phyloP scores from a whole-genome alignment of 2,113 vertebrate species.

The Pholis gunnellus region DNA sequence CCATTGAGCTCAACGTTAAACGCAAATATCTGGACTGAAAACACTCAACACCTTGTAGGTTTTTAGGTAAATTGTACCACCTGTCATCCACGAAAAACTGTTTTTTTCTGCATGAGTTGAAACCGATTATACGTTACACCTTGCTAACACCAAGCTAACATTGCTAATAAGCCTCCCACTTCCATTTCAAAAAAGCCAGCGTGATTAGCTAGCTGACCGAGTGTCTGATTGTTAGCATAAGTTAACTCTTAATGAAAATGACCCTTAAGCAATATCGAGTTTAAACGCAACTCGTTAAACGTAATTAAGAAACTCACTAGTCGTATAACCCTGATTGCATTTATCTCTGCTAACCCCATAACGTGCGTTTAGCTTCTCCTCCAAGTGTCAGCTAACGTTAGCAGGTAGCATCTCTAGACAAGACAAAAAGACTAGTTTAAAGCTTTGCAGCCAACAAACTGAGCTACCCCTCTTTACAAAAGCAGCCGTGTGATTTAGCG shows the following conservation, averaged over 20 bases:
- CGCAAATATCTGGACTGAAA: neutral
- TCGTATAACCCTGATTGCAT: neutral
- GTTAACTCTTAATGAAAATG: neutral
- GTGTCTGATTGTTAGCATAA: constrained; percentile 3
- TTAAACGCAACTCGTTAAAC: no score
- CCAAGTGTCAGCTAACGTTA: constrained; percentile 56
- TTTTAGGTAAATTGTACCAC: neutral
- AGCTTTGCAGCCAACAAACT: neutral
- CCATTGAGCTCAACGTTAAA: constrained; percentile 19
- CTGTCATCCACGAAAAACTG: neutral
- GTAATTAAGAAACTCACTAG: no score
- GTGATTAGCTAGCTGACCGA: constrained; percentile 22
- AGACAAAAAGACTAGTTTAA: constrained; percentile 4
- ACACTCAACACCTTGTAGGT: neutral
- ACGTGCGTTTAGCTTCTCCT: constrained; percentile 45
- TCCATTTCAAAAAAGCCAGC: constrained; percentile 45
- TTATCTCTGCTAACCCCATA: neutral
- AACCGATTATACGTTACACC: constrained; percentile 3
- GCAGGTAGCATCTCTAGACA: constrained; percentile 11
- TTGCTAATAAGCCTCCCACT: constrained; percentile 53
- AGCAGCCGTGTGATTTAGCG: neutral
- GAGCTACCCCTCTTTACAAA: neutral
- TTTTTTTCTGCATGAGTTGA: neutral
- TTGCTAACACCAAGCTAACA: constrained; percentile 38
- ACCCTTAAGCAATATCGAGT: no score